Evolutionary conservation across 2,113 vertebrate species (phyloP), one percentile per base, ranked within the genome.

Genomic region (Sarotherodon lohbergeri): DNA sequence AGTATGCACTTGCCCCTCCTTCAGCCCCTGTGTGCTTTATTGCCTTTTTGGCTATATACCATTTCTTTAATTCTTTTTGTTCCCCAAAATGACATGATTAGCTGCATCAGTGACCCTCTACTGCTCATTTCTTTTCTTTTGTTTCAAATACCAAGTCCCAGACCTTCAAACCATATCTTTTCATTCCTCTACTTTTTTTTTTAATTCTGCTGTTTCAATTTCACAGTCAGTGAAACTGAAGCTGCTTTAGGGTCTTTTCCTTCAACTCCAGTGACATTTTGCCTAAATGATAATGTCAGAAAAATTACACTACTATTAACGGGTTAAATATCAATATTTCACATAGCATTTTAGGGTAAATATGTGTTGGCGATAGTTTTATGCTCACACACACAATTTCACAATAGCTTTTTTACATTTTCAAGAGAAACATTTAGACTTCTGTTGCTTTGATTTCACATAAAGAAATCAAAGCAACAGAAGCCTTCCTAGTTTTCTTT

Each of bases 291-390:
- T 92, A 83, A 90, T 56, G 59, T 81, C 66, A 76, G 56, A 56
- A 80, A 84, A 68, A 87, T 88, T 68, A 63, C 11, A 24, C 48
- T 10, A n/a, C 80, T 63, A 73, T 88, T 86, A 92, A 90, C 19
- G 7, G 56, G 83, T 91, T 90, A 88, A 88, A 90, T 89, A 82
- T 83, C 88, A 79, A 29, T 82, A 87, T 89, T 93, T 86, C 9
- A 24, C 34, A 32, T 2, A 83, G 81, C 43, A 46, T 76, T 24
- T 81, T 34, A 48, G 76, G 32, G 41, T 88, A 90, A 85, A 91
- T 63, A 82, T 66, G 34, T 41, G n/a, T 50, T 78, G 43, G n/a
- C 3, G 3, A n/a, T 3, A n/a, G 9, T 16, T 46, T 19, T 43
- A 14, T 56, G 54, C 7, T 80, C 32, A 6, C 10, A 55, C 16